These are phyloP conservation scores for Chauna torquata DNA, from an alignment of 2,113 vertebrate genomes.

Conservation along the genomic window DNA sequence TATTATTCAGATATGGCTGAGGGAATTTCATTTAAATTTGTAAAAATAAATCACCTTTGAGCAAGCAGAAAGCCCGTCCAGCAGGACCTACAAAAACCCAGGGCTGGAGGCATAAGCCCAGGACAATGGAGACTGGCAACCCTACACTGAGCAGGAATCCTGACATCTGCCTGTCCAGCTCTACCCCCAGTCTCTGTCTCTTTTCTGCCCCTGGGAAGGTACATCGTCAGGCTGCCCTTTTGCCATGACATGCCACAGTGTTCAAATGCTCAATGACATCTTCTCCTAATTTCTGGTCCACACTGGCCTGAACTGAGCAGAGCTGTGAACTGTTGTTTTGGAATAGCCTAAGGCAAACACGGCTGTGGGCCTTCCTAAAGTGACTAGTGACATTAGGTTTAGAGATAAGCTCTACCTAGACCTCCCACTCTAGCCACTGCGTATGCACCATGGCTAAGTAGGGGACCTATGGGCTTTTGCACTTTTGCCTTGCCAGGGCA, in stretches of 20 bases:
- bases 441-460: background rate
- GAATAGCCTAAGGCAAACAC: background rate
- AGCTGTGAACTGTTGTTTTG: background rate
- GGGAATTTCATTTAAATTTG: constrained; percentile 44
- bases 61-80: background rate
- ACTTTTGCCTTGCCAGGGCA: background rate
- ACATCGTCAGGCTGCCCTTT: background rate
- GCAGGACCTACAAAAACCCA: background rate
- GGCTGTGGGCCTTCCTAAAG: background rate
- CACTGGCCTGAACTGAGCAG: background rate
- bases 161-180: background rate
- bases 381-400: background rate
- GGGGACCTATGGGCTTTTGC: background rate
- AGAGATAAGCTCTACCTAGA: background rate
- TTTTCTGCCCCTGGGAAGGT: background rate
- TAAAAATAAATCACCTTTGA: constrained; percentile 56
- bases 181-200: background rate
- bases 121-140: background rate
- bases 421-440: accelerated
- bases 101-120: background rate
- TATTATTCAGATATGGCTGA: constrained; percentile 16
- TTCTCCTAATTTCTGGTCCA: background rate
- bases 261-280: background rate
- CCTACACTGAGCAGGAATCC: background rate
- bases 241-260: background rate